Evolutionary conservation across 2,888 invertebrate genomes (phyloP).

Genomic region (Cactoblastis cactorum): DNA sequence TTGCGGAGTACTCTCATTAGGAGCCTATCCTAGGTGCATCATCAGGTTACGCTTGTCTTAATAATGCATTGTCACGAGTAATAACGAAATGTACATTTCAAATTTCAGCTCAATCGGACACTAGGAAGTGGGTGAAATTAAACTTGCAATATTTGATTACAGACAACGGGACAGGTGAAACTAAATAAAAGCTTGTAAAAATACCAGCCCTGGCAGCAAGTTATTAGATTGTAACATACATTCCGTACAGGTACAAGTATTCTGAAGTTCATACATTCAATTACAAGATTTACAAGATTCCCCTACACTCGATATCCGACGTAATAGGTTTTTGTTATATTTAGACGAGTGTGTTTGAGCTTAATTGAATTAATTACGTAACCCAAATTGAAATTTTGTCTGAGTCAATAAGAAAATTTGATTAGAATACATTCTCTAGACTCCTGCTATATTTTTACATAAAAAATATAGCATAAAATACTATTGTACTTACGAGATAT

Average conservation of each 20-base stretch:
- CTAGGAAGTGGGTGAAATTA: too few relatives aligned
- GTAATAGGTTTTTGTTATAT: neutral
- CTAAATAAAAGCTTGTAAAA: neutral
- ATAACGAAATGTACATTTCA: too few relatives aligned
- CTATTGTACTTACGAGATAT: too few relatives aligned
- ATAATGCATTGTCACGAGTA: too few relatives aligned
- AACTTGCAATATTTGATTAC: neutral
- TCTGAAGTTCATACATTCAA: conserved; percentile 1
- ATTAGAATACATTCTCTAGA: too few relatives aligned
- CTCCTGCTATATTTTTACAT: too few relatives aligned
- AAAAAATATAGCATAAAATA: too few relatives aligned
- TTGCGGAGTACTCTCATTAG: too few relatives aligned
- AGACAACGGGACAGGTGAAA: neutral
- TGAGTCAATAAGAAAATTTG: neutral
- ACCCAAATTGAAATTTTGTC: neutral
- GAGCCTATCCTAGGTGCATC: too few relatives aligned
- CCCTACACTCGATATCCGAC: neutral
- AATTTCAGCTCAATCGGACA: too few relatives aligned
- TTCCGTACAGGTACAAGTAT: conserved; percentile 7
- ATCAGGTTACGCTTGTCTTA: too few relatives aligned
- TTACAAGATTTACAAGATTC: conserved; percentile 5
- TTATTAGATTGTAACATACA: conserved; percentile 3
- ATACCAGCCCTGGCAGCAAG: neutral
- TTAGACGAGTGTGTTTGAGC: neutral
- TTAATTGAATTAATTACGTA: neutral